Conservation (phyloP, 2,888 invertebrate species). For the Himalopsyche anomala region DNA sequence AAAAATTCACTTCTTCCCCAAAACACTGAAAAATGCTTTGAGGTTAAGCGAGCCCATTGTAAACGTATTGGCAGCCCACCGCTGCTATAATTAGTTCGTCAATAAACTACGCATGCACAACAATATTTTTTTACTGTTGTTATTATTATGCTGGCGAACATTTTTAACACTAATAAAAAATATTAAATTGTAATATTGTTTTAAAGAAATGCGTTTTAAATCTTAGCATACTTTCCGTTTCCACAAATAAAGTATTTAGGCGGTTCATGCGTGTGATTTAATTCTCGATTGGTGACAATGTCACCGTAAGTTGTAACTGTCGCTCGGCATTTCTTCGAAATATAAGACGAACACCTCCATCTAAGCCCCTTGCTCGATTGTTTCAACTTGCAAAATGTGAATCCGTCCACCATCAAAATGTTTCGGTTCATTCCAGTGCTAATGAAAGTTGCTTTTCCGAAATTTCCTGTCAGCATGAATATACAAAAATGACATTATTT, state of each 20-base stretch:
- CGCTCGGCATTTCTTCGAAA: slow-evolving; percentile 67
- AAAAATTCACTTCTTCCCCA: too few relatives aligned
- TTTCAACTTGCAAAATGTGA: slow-evolving; percentile 51
- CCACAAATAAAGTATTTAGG: slow-evolving; percentile 45
- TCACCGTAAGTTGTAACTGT: slow-evolving; percentile 68
- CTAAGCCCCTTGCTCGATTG: slow-evolving; percentile 46
- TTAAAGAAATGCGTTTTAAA: slow-evolving; percentile 4
- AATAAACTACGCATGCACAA: too few relatives aligned
- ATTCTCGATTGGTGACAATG: slow-evolving; percentile 64
- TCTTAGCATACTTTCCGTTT: slow-evolving; percentile 47
- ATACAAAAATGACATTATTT: not conserved
- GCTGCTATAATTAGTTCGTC: too few relatives aligned
- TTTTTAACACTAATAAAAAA: too few relatives aligned
- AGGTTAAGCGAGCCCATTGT: too few relatives aligned
- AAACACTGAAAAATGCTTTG: too few relatives aligned
- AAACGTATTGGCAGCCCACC: too few relatives aligned
- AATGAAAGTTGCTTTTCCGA: not conserved
- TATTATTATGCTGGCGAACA: too few relatives aligned
- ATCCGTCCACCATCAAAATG: slow-evolving; percentile 54
- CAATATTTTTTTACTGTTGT: too few relatives aligned
- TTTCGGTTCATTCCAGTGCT: slow-evolving; percentile 42
- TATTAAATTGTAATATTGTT: too few relatives aligned
- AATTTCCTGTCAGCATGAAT: not conserved
- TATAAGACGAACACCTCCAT: slow-evolving; percentile 68
- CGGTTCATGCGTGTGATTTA: slow-evolving; percentile 51